These are phyloP conservation scores for Steinernema carpocapsae DNA, from an alignment of 2,888 invertebrate species.

Conservation along the genomic window DNA sequence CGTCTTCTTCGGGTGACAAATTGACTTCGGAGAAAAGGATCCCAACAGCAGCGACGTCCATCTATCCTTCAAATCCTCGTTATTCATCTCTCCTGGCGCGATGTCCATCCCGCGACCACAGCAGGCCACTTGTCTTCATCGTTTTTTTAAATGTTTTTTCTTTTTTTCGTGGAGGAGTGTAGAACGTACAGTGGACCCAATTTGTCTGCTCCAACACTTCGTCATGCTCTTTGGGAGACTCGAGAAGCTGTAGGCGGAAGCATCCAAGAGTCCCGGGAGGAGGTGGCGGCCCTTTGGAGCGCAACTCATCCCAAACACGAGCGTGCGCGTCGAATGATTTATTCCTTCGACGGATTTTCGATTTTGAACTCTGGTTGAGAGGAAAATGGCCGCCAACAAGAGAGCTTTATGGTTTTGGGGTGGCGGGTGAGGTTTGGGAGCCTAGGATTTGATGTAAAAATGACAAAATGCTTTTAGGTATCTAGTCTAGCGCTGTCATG, in stretches of 20 bases:
- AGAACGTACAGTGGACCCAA: too few species aligned
- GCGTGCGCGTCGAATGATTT: slow-evolving; percentile 27
- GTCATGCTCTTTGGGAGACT: slow-evolving; percentile 18
- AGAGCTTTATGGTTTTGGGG: too few species aligned
- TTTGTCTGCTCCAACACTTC: slow-evolving; percentile 17
- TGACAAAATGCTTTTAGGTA: too few species aligned
- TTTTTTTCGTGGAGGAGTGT: too few species aligned
- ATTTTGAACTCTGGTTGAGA: neutral
- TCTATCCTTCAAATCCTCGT: slow-evolving; percentile 14
- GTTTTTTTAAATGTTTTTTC: too few species aligned
- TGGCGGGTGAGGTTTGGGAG: too few species aligned
- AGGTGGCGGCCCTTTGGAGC: neutral
- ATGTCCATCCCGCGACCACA: too few species aligned
- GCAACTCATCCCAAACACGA: neutral
- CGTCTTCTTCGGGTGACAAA: slow-evolving; percentile 3
- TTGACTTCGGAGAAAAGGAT: neutral
- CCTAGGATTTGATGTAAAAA: too few species aligned
- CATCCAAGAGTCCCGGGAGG: too few species aligned
- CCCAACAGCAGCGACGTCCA: neutral
- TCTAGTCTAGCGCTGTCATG: too few species aligned
- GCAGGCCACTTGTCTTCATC: too few species aligned
- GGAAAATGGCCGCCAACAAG: neutral
- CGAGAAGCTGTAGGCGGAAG: too few species aligned
- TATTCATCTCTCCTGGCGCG: slow-evolving; percentile 14
- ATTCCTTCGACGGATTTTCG: slow-evolving; percentile 1